Evolutionary conservation across 2,888 invertebrate genomes (phyloP).

Genomic region (Trachelus stipa): DNA sequence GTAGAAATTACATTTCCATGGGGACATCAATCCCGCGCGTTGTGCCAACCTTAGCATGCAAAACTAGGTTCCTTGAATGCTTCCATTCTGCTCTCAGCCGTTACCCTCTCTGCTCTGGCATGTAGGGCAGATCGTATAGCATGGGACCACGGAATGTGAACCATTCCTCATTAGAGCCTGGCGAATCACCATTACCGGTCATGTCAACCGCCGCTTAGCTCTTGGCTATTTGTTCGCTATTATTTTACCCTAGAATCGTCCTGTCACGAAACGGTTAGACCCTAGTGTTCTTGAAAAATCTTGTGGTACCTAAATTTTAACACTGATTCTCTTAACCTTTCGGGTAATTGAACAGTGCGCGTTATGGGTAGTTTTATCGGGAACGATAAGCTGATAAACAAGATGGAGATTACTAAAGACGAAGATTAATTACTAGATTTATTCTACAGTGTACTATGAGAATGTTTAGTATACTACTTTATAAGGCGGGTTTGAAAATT

Average conservation of each 20-base stretch:
- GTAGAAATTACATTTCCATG: constrained; percentile 35
- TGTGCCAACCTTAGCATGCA: constrained; percentile 32
- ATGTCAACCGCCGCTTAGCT: background rate
- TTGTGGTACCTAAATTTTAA: background rate
- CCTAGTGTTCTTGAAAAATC: background rate
- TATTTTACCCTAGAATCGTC: background rate
- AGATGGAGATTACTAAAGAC: background rate
- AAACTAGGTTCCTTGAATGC: constrained; percentile 40
- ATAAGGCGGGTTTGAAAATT: background rate
- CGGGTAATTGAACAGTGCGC: background rate
- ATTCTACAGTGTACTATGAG: background rate
- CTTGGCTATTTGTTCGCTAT: background rate
- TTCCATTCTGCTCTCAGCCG: constrained; percentile 11
- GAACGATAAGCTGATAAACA: background rate
- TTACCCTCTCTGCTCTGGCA: constrained; percentile 28
- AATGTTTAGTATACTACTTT: background rate
- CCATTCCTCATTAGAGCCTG: constrained; percentile 43
- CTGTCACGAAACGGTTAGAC: background rate
- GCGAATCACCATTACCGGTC: constrained; percentile 26
- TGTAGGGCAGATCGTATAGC: constrained; percentile 34
- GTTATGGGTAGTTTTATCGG: background rate
- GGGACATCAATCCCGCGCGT: constrained; percentile 30
- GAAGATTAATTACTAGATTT: no score
- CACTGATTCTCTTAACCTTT: background rate
- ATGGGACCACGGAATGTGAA: constrained; percentile 35